Conservation (phyloP, 2,888 invertebrate genomes). For the Brachyopa scutellaris region DNA sequence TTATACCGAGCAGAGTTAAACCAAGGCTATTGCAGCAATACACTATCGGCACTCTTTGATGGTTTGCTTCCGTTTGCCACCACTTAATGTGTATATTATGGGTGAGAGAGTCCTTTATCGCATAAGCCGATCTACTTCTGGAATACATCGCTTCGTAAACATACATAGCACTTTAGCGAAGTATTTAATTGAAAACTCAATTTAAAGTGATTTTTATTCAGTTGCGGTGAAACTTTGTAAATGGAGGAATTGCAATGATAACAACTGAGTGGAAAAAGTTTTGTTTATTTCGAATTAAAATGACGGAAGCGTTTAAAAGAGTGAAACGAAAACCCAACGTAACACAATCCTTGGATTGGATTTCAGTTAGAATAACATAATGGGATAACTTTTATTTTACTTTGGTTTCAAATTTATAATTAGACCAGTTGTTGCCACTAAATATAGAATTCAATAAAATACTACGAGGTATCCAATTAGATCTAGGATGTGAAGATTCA, state of each 20-base stretch:
- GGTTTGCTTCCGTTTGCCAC: conserved; percentile 51
- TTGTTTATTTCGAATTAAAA: conserved; percentile 31
- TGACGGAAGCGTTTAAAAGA: conserved; percentile 2
- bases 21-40: conserved; percentile 32
- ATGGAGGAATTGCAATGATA: conserved; percentile 30
- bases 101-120: conserved; percentile 31
- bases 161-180: conserved; percentile 45
- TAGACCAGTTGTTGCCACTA: too few relatives aligned
- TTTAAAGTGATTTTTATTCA: conserved; percentile 55
- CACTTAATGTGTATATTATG: conserved; percentile 63
- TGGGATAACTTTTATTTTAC: too few relatives aligned
- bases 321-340: background rate
- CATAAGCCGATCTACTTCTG: conserved; percentile 50
- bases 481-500: too few relatives aligned
- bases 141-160: conserved; percentile 28
- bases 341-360: background rate
- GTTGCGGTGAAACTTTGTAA: conserved; percentile 38
- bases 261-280: conserved; percentile 23
- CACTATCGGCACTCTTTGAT: conserved; percentile 50
- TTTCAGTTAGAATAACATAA: too few relatives aligned
- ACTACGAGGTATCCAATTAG: too few relatives aligned
- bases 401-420: too few relatives aligned
- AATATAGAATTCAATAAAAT: too few relatives aligned
- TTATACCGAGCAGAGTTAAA: conserved; percentile 23
- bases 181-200: conserved; percentile 62